Conservation (phyloP, 1,140 invertebrate genomes). For the Chrysomallon squamiferum region DNA sequence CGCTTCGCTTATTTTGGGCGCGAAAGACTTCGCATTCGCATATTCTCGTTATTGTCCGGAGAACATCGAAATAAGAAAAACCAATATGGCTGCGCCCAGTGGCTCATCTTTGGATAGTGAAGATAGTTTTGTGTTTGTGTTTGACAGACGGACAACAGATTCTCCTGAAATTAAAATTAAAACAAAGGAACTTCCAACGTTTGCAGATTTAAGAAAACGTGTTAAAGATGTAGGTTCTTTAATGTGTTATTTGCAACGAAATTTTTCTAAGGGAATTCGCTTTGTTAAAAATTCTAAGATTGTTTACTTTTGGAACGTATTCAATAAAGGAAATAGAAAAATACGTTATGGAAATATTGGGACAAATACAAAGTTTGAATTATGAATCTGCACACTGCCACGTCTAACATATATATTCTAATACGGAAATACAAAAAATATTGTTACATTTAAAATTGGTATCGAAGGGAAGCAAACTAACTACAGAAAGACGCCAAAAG, state of each 20-base stretch:
- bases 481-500: too few relatives aligned
- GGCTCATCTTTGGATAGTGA: constrained; percentile 31
- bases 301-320: background rate
- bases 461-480: too few relatives aligned
- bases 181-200: constrained; percentile 42
- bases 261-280: background rate
- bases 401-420: too few relatives aligned
- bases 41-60: background rate
- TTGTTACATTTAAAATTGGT: too few relatives aligned
- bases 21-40: background rate
- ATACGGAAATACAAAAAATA: too few relatives aligned
- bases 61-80: constrained; percentile 15
- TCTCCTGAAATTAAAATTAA: constrained; percentile 50
- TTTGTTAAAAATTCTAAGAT: too few relatives aligned
- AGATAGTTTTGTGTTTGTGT: constrained; percentile 54
- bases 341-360: too few relatives aligned
- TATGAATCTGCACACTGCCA: too few relatives aligned
- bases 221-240: constrained; percentile 38
- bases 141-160: constrained; percentile 49
- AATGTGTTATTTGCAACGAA: background rate
- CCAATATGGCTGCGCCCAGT: constrained; percentile 30
- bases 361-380: too few relatives aligned
- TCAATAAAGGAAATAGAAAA: background rate
- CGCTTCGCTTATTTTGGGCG: too few relatives aligned
- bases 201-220: constrained; percentile 44